Conservation (phyloP, 2,113 vertebrate genomes). For the Caretta caretta region DNA sequence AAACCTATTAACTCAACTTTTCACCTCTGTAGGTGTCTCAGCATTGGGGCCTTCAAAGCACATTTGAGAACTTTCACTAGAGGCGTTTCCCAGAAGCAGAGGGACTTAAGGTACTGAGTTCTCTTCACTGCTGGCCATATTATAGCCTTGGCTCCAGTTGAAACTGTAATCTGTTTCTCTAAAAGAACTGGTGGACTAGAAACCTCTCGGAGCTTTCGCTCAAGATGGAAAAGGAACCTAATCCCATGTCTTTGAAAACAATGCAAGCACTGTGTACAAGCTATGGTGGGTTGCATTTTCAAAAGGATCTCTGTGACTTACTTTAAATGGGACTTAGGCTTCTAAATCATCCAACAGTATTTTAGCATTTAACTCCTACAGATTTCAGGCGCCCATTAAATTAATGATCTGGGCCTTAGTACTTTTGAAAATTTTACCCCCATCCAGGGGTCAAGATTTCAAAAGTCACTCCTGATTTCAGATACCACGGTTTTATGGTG, state of each 20-base stretch:
- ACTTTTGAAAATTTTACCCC: neutral
- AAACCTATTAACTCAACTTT: neutral
- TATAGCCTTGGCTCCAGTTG: neutral
- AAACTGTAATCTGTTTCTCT: neutral
- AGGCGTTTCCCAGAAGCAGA: neutral
- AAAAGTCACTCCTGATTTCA: neutral
- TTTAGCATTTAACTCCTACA: no score
- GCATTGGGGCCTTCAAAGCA: neutral
- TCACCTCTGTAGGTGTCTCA: neutral
- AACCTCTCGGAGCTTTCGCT: neutral
- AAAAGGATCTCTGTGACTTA: neutral
- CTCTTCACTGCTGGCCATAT: neutral
- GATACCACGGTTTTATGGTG: neutral
- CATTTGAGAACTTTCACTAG: neutral
- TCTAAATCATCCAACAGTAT: neutral
- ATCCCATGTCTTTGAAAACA: neutral
- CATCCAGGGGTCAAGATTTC: neutral
- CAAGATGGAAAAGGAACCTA: neutral
- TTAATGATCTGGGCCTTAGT: neutral
- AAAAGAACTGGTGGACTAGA: neutral
- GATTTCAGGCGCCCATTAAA: no score
- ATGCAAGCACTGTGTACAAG: neutral
- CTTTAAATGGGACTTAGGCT: neutral
- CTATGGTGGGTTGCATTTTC: neutral
- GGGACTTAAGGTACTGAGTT: neutral